Base-by-base conservation (phyloP, 2,797 vertebrate genomes). In the Scarus forsteni region DNA sequence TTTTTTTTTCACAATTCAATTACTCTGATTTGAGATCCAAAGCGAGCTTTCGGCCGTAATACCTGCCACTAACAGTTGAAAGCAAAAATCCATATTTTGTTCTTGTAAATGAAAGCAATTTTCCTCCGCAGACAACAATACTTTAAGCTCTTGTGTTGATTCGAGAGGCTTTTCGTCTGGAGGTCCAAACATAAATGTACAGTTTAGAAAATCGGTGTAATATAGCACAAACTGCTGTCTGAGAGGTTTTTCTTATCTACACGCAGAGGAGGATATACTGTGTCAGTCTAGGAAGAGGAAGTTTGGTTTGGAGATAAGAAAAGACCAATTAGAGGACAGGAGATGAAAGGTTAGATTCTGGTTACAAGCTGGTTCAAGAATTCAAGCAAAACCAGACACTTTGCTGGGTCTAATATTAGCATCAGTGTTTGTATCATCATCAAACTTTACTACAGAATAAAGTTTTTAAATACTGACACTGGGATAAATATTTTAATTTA, bases 21-120 rank as follows among this genome's bases (percentile, higher is more conserved):
- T 85, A 89, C 83, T 79, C 57, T 53, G 62, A 91, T 89, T 89
- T 87, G 65, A 84, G 68, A 80, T 79, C 59, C 66, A 73, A 72
- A 61, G 67, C 62, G 50, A 72, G 80, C 83, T 80, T 92, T 82
- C 10, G 49, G 62, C 71, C 81, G 61, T 69, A 82, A 71, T 57
- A 80, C 77, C 64, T 85, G 81, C 75, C 79, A 83, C 71, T 70
- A 65, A 83, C 61, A 78, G 64, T 76, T 60, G 73, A 56, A 27
- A 58, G 60, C 76, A 79, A 86, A 90, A 90, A 91, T 91, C 88
- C 70, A 88, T 92, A 90, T 73, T 88, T 89, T 83, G 69, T 67
- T 87, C 55, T 80, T 80, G 69, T 92, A 91, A 93, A 93, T 89
- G 68, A 94, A 91, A 91, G 80, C 84, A 85, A 89, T 90, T 92